Evolutionary conservation across 2,888 invertebrate species (phyloP).

Genomic region (Chaetogeoica ovagalla): DNA sequence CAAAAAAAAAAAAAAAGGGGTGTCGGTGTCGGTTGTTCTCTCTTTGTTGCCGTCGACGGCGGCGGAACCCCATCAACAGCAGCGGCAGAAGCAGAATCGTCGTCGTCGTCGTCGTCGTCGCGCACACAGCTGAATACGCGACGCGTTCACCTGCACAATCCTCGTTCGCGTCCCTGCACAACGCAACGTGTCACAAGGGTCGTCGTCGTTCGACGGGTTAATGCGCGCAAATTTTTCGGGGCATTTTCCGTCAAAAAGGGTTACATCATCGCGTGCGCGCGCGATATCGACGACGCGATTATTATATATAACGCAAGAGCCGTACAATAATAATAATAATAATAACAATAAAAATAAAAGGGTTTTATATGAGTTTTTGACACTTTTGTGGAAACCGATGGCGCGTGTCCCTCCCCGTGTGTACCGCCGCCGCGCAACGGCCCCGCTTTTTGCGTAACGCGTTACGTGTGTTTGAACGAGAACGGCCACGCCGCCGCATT

Average conservation of each 20-base stretch:
- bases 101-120: slow-evolving; percentile 20
- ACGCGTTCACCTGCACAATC: slow-evolving; percentile 22
- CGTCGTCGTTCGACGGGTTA: too few species aligned
- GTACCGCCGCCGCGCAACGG: slow-evolving; percentile 48
- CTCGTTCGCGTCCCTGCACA: neutral
- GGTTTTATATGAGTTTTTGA: slow-evolving; percentile 48
- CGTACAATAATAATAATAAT: too few species aligned
- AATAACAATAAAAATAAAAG: slow-evolving; percentile 6
- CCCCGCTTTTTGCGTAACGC: slow-evolving; percentile 42
- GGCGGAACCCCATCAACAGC: slow-evolving; percentile 5
- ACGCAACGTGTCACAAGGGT: too few species aligned
- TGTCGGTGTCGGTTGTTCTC: slow-evolving; percentile 8
- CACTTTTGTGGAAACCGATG: slow-evolving; percentile 52
- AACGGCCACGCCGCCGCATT: neutral
- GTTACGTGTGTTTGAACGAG: slow-evolving; percentile 10
- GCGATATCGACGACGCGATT: slow-evolving; percentile 47
- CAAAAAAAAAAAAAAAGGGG: slow-evolving; percentile 28
- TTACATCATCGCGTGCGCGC: neutral
- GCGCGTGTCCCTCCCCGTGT: too few species aligned
- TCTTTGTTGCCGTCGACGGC: slow-evolving; percentile 30
- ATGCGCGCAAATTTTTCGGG: slow-evolving; percentile 21
- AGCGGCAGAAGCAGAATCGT: too few species aligned
- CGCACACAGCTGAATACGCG: slow-evolving; percentile 44
- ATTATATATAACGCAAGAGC: neutral
- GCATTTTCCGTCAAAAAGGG: slow-evolving; percentile 50